Conservation (phyloP, 1,140 invertebrate species). For the Calliphora vicina region DNA sequence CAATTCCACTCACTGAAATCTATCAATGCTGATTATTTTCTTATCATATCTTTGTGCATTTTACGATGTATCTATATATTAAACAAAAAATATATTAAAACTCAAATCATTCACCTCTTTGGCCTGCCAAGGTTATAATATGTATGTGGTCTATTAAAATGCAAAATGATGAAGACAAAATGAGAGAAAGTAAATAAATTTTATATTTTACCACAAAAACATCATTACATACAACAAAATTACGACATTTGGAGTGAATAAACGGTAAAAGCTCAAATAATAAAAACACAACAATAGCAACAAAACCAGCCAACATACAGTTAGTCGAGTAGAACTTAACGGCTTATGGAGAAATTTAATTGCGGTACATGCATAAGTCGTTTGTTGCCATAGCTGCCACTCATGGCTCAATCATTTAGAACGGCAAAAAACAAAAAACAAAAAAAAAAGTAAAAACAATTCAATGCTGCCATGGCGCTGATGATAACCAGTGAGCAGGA, state of each 20-base stretch:
- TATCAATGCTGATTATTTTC: not conserved
- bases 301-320: not conserved
- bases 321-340: not conserved
- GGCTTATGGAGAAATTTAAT: slow-evolving; percentile 21
- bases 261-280: not conserved
- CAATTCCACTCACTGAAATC: not conserved
- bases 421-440: not conserved
- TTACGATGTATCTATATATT: not conserved
- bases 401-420: not conserved
- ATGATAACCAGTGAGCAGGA: not conserved
- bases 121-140: not conserved
- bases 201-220: not conserved
- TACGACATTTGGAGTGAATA: not conserved
- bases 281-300: not conserved
- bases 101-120: not conserved
- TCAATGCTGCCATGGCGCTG: not conserved
- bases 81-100: not conserved
- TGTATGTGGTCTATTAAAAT: slow-evolving; percentile 1
- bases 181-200: too few relatives aligned
- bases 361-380: slow-evolving; percentile 26
- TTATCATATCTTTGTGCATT: not conserved
- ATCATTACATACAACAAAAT: not conserved
- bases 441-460: not conserved
- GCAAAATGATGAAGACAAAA: not conserved
- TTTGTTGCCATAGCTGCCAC: not conserved